Evolutionary conservation across 2,888 invertebrate genomes (phyloP), one percentile per base, ranked within the genome.

Genomic region (Drosophila pullipes): DNA sequence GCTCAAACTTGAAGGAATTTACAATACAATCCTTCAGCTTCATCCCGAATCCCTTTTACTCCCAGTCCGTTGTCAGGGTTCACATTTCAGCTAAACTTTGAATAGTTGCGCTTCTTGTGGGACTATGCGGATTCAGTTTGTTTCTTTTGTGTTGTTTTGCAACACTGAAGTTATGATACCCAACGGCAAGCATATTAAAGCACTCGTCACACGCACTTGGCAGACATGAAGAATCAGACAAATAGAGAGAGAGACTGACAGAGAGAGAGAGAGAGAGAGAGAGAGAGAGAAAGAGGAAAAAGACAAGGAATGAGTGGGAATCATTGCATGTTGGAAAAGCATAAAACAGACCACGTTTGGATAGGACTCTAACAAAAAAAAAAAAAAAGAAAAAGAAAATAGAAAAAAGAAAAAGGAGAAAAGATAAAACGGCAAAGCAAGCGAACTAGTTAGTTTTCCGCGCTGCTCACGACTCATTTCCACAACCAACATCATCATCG

Each of bases 381-480:
- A 39, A 39, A 4, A n/a, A 11, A 25, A 25, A 25, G 22, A 49
- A 39, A 39, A 30, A 39, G 2, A 28, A 28, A 35, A 18, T 31
- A 39, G 52, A 28, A 28, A 25, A 25, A 25, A 25, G 25, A 25
- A 50, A 47, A n/a, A 11, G 16, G 2, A n/a, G 7, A 2, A 52
- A 35, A 0, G 22, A 35, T 4, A 22, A 22, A 31, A 25, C 10
- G 60, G 41, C 22, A 57, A 25, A 30, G 54, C 31, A 49, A 41
- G 53, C 25, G 22, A 62, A 60, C 57, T 78, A 77, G 67, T 81
- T 77, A 68, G 67, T 55, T 72, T 72, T 77, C 61, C 31, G 41
- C 53, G 41, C 49, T 72, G 22, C 47, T 74, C 57, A 47, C 44
- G 33, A 47, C 22, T 53, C 30, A 50, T 55, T 44, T 58, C 54